phyloP scores from a whole-genome alignment of 2,797 vertebrate species.

The Octomys mimax region DNA sequence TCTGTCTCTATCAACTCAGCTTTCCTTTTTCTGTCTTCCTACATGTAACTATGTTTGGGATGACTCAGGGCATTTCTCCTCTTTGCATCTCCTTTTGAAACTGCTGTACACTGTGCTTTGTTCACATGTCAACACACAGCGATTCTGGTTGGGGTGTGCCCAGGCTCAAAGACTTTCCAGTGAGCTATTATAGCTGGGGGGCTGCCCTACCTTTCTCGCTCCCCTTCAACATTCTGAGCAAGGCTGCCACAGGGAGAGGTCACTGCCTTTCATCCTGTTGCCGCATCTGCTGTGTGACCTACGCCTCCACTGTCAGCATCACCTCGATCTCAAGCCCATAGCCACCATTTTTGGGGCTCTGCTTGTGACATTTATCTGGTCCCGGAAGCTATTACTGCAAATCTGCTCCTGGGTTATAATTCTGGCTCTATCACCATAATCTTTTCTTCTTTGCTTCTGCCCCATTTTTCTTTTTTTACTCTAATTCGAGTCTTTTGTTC shows the following conservation, averaged over 20 bases:
- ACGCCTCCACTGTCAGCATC: background rate
- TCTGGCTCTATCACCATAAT: background rate
- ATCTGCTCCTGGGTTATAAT: background rate
- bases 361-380: background rate
- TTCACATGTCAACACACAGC: background rate
- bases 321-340: background rate
- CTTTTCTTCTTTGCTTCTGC: background rate
- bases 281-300: background rate
- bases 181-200: fast-evolving
- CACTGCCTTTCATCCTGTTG: background rate
- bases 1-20: background rate
- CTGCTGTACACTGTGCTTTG: fast-evolving
- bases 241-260: fast-evolving
- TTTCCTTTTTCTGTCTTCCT: background rate
- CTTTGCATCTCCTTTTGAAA: background rate
- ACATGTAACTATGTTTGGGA: fast-evolving
- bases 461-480: background rate
- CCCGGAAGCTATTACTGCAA: background rate
- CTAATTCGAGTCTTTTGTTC: background rate
- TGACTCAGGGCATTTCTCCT: background rate
- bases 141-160: background rate
- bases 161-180: background rate
- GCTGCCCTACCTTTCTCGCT: fast-evolving
- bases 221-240: background rate
- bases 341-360: fast-evolving